Conservation (phyloP, 2,797 vertebrate species). For the Acanthurus leucopareius region DNA sequence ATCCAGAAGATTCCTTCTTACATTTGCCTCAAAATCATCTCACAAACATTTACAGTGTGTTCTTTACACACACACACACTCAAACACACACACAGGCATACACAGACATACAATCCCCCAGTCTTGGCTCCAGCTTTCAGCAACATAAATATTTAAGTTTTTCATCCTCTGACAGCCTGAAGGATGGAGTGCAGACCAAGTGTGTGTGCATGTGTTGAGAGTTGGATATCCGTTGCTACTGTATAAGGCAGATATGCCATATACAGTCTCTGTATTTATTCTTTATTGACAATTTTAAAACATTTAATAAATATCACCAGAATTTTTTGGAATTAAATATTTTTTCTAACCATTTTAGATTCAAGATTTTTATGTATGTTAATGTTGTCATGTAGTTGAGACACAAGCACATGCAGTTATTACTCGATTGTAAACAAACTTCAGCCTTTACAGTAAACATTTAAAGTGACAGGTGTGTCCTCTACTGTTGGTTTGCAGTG, state of each 20-base stretch:
- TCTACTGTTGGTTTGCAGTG: not conserved
- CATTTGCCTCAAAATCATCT: not conserved
- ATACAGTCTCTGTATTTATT: not conserved
- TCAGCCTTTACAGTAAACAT: not conserved
- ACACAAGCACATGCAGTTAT: not conserved
- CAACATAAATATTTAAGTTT: slow-evolving; percentile 65
- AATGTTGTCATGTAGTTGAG: not conserved
- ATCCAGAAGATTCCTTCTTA: slow-evolving; percentile 27
- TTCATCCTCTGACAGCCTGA: slow-evolving; percentile 45
- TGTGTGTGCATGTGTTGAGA: slow-evolving; percentile 7
- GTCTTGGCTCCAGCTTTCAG: slow-evolving; percentile 37
- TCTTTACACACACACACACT: not conserved
- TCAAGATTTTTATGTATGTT: not conserved
- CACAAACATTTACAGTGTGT: slow-evolving; percentile 3
- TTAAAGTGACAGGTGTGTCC: too few species aligned
- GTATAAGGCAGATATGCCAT: not conserved
- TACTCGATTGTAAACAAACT: not conserved
- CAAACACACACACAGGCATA: slow-evolving; percentile 5
- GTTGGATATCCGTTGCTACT: not conserved
- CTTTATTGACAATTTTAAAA: not conserved
- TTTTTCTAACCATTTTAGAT: not conserved
- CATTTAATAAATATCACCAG: not conserved
- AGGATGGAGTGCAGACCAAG: slow-evolving; percentile 4
- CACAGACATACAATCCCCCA: slow-evolving; percentile 19
- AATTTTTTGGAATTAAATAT: not conserved